Base-by-base conservation (phyloP, 92 coral and sea anemone genomes). In the Epizoanthus scotinus region DNA sequence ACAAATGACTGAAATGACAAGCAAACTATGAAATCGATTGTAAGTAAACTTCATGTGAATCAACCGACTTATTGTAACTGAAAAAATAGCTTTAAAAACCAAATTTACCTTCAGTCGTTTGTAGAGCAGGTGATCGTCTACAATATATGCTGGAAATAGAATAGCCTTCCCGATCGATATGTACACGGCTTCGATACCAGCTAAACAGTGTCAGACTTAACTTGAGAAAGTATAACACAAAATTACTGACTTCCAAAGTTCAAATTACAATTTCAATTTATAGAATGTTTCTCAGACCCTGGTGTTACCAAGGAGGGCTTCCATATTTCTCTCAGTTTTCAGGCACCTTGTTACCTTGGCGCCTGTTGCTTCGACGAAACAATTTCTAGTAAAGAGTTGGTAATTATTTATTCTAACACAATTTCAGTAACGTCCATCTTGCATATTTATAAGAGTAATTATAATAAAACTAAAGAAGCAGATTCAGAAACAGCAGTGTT, bases 231-330 rank as follows among this genome's bases (percentile, higher is more conserved):
- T n/a, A 68, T 15, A 20, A 38, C 56, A 42, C 21, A 2, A 68
- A 13, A 68, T 68, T 44, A 42, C 0, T 17, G 22, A 47, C 52
- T 47, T 34, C 2, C 52, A 47, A 47, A 47, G 17, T 10, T 47
- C 52, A 15, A 47, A 47, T 47, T 28, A 2, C 8, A 34, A 21
- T 66, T 67, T 8, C 27, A 38, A 68, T 38, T 29, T 29, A 31
- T 40, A 42, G 47, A 38, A 68, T 68, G 36, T n/a, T 68, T 68
- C 28, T 10, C 29, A 22, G 20, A 42, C 9, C n/a, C 24, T 31
- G 29, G 9, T 50, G 73, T 68, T 68, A 10, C 73, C 47, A 68
- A n/a, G 73, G 73, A 9, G 73, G 22, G 47, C 73, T 50, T 44
- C 27, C 8, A 21, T 8, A 40, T 19, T 22, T 19, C 22, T 0